phyloP scores from a whole-genome alignment of 2,113 vertebrate species.

The Synchiropus splendidus region DNA sequence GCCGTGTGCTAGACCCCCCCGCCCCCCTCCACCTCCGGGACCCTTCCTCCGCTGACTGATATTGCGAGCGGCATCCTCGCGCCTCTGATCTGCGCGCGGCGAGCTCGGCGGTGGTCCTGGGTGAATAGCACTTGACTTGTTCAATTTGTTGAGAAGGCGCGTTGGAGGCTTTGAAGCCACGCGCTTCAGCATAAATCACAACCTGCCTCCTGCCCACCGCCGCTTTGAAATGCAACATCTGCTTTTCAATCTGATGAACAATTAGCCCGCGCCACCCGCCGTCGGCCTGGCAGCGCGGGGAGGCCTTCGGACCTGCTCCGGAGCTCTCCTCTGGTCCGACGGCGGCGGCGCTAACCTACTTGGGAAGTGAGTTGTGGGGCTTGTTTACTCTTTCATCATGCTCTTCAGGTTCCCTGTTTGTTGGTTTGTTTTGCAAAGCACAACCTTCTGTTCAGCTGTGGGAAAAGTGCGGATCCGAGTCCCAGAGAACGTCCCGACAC shows the following conservation, averaged over 20 bases:
- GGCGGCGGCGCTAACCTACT: slow-evolving; percentile 54
- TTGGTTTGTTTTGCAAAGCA: slow-evolving; percentile 72
- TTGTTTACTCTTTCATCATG: slow-evolving; percentile 73
- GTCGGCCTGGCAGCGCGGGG: no score
- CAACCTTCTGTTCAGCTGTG: slow-evolving; percentile 66
- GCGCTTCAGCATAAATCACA: slow-evolving; percentile 79
- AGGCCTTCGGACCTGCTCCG: no score
- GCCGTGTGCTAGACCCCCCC: slow-evolving; percentile 54
- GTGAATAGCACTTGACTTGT: slow-evolving; percentile 79
- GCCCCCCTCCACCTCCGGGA: slow-evolving; percentile 26
- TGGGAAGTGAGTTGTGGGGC: slow-evolving; percentile 66
- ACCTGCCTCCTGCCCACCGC: slow-evolving; percentile 67
- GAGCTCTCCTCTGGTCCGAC: no score
- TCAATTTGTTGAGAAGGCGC: slow-evolving; percentile 78
- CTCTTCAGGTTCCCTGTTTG: slow-evolving; percentile 64
- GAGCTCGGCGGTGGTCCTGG: slow-evolving; percentile 67
- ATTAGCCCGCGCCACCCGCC: no score
- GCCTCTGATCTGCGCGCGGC: slow-evolving; percentile 67
- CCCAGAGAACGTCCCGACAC: slow-evolving; percentile 44
- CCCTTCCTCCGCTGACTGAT: slow-evolving; percentile 62
- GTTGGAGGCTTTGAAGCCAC: slow-evolving; percentile 72
- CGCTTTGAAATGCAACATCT: slow-evolving; percentile 79
- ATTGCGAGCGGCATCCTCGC: slow-evolving; percentile 70
- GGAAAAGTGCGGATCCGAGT: slow-evolving; percentile 57
- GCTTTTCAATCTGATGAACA: slow-evolving; percentile 72